phyloP scores from a whole-genome alignment of 2,113 vertebrate genomes.

The Halichoeres trimaculatus region DNA sequence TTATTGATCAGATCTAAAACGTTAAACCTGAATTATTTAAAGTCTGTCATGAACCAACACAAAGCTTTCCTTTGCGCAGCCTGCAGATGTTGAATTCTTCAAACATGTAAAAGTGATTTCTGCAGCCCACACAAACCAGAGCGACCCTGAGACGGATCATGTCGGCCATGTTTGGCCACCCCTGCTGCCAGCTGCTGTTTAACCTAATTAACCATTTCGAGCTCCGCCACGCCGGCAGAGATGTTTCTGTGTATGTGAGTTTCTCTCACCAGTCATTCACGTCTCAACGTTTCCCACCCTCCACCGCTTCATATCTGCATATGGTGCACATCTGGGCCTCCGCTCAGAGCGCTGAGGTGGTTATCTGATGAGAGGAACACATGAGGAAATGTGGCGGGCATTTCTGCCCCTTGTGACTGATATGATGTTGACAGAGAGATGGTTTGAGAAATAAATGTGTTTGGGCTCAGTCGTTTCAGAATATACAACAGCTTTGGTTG shows the following conservation, averaged over 20 bases:
- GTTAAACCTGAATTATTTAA: background rate
- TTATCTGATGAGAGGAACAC: conserved; percentile 78
- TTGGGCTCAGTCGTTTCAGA: conserved; percentile 26
- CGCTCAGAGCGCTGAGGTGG: conserved; percentile 50
- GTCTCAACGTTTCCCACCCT: conserved; percentile 71
- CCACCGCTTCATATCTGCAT: conserved; percentile 66
- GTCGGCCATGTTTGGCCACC: conserved; percentile 54
- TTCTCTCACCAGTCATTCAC: conserved; percentile 64
- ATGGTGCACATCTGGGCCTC: conserved; percentile 79
- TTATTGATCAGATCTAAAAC: background rate
- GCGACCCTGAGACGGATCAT: conserved; percentile 30
- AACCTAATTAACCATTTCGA: conserved; percentile 80
- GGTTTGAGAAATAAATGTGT: conserved; percentile 54
- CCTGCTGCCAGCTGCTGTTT: conserved; percentile 70
- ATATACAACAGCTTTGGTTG: conserved; percentile 49
- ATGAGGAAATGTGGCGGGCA: conserved; percentile 55
- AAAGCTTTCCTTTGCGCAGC: conserved; percentile 10
- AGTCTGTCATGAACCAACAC: background rate
- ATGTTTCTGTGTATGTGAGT: conserved; percentile 77
- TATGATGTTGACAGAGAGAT: conserved; percentile 53
- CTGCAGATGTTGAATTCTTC: conserved; percentile 28
- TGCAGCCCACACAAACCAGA: conserved; percentile 45
- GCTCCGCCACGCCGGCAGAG: conserved; percentile 74
- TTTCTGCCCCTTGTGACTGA: conserved; percentile 61
- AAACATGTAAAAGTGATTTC: conserved; percentile 18